Evolutionary conservation across 2,113 vertebrate species (phyloP).

Genomic region (Lasiurus cinereus): DNA sequence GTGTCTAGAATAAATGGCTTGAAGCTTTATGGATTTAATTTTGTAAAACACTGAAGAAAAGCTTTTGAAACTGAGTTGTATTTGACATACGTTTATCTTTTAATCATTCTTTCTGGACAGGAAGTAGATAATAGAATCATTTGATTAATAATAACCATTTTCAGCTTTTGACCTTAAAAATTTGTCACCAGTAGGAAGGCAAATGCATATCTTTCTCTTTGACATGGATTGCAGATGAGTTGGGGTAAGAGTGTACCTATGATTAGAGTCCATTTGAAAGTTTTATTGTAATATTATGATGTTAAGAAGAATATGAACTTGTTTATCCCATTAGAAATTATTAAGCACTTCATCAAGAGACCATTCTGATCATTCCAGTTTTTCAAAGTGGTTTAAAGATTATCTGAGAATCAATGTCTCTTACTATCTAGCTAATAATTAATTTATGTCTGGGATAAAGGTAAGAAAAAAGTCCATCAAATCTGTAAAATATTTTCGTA

Average conservation of each 20-base stretch:
- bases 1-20: background rate
- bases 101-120: background rate
- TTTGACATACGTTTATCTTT: background rate
- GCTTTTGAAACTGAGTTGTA: background rate
- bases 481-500: background rate
- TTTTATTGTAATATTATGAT: background rate
- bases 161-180: background rate
- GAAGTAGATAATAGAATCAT: constrained; percentile 5
- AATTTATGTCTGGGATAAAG: constrained; percentile 11
- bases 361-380: background rate
- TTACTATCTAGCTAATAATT: constrained; percentile 11
- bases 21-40: background rate
- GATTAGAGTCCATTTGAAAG: background rate
- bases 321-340: constrained; percentile 38
- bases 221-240: background rate
- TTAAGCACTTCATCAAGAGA: constrained; percentile 40
- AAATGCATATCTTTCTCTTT: constrained; percentile 17
- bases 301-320: constrained; percentile 3
- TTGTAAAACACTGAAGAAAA: background rate
- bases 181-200: background rate
- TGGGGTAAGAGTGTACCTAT: background rate
- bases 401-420: constrained; percentile 53
- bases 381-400: constrained; percentile 52
- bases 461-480: constrained; percentile 9
- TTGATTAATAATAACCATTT: background rate